Evolutionary conservation across 1,140 invertebrate species (phyloP), one percentile per base, ranked within the genome.

Genomic region (Drosophila tristis): DNA sequence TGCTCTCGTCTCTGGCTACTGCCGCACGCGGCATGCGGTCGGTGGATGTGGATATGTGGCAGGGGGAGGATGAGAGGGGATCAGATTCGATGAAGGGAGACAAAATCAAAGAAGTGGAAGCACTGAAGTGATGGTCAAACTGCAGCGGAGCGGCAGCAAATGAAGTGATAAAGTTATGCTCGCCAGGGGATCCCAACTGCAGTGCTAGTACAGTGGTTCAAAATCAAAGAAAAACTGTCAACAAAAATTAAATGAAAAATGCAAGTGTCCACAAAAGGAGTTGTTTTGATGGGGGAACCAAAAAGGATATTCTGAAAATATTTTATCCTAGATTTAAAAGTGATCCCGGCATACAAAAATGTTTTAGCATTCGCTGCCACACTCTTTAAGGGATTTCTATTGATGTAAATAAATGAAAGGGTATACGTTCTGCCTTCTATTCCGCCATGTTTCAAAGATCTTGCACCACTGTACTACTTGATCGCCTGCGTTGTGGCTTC

Each of bases 91-190:
- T 20, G 25, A 47, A 66, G 35, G 65, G 65, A 61, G 60, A 80
- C 62, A 59, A 79, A 61, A 61, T 78, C 70, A 74, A 79, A 75
- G 76, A 85, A 85, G 66, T 84, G 80, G 65, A 68, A 70, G 66
- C 66, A 58, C 66, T 56, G 57, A 89, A 82, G 82, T 89, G 82
- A 74, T 87, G 84, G 79, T 80, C 85, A 90, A 87, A 84, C 77
- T 82, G 84, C 78, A 80, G 44, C 53, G 31, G 31, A 65, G 26
- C 72, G 62, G 66, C 72, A 82, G 84, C 84, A 82, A 89, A 89
- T 89, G 84, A 89, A 89, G 84, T 89, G 84, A 89, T 89, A 89
- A 89, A 89, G 84, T 82, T 89, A 75, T 78, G 85, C 85, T 78
- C 85, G 64, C 73, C 85, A 58, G 85, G 76, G 80, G 80, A 79